Conservation (phyloP, 2,888 invertebrate species). For the Crossocerus cetratus region DNA sequence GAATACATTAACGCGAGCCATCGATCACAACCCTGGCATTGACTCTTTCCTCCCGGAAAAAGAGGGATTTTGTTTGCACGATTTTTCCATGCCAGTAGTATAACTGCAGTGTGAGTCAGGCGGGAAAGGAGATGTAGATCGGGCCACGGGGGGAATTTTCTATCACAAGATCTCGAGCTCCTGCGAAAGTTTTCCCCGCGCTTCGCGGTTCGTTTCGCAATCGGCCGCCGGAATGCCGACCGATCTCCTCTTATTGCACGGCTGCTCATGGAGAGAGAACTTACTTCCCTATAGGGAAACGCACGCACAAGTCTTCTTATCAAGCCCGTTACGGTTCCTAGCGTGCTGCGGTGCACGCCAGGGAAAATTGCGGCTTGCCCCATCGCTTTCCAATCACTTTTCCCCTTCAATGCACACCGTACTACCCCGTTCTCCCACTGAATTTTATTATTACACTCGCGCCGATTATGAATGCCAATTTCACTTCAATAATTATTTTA, state of each 20-base stretch:
- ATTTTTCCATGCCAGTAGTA: too few relatives aligned
- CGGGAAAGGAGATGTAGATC: neutral
- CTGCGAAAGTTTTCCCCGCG: neutral
- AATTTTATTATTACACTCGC: too few relatives aligned
- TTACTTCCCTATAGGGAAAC: slow-evolving; percentile 16
- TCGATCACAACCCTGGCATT: too few relatives aligned
- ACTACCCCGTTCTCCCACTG: neutral
- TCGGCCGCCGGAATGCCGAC: slow-evolving; percentile 8
- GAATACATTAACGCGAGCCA: too few relatives aligned
- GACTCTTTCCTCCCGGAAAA: too few relatives aligned
- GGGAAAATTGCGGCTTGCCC: neutral
- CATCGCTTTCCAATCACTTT: slow-evolving; percentile 9
- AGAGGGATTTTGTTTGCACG: too few relatives aligned
- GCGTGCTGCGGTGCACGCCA: neutral
- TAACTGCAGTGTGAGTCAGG: too few relatives aligned
- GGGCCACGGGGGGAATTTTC: neutral
- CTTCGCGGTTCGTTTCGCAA: slow-evolving; percentile 7
- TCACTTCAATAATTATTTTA: too few relatives aligned
- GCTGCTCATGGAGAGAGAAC: neutral
- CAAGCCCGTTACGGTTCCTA: neutral
- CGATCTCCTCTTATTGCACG: slow-evolving; percentile 6
- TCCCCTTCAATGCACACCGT: neutral
- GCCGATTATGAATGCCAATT: too few relatives aligned
- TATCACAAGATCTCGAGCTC: neutral
- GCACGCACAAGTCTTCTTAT: neutral